Evolutionary conservation across 1,140 invertebrate genomes (phyloP), one percentile per base, ranked within the genome.

Genomic region (Zaprionus gabonicus): DNA sequence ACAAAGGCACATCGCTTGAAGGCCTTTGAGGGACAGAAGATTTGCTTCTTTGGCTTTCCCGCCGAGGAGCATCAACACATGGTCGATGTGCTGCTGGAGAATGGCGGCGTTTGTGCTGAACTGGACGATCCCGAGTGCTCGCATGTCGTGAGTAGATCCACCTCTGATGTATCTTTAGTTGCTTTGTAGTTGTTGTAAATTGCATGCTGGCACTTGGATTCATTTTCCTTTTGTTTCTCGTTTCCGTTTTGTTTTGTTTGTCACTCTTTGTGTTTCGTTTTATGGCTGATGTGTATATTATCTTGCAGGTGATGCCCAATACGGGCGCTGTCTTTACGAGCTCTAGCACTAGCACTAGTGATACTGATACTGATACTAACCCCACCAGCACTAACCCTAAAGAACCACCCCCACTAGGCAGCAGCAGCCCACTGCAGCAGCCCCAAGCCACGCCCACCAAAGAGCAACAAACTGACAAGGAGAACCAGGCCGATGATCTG

Each of bases 11-110:
- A 97, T 93, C 96, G 96, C 81, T 87, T 99, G 58, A 97, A 97
- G 93, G 97, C 97, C 62, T 99, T 99, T 92, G 95, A 96, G 91
- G 97, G 97, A 2, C 96, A 97, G 25, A 95, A 95, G 82, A 95
- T 99, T 23, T 97, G 96, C 93, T 99, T 99, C 92, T 94, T 96
- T 82, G 98, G 98, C 4, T 99, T 99, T 93, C 95, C 96, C 1
- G 95, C 96, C 60, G 97, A 97, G 76, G 98, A 99, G 92, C 95
- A 96, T 87, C 95, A 95, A 83, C 97, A 99, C 91, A 99, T 99
- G 98, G 95, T 95, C 51, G 97, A 98, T 91, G 95, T 98, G 46
- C 94, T 98, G 38, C 94, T 96, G 72, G 95, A 96, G 85, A 98
- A 98, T 93, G 97, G 97, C 69, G 98, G 98, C 57, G 95, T 94